These are phyloP conservation scores for Zaprionus lineosus DNA, from an alignment of 2,888 invertebrate genomes.

Conservation along the genomic window DNA sequence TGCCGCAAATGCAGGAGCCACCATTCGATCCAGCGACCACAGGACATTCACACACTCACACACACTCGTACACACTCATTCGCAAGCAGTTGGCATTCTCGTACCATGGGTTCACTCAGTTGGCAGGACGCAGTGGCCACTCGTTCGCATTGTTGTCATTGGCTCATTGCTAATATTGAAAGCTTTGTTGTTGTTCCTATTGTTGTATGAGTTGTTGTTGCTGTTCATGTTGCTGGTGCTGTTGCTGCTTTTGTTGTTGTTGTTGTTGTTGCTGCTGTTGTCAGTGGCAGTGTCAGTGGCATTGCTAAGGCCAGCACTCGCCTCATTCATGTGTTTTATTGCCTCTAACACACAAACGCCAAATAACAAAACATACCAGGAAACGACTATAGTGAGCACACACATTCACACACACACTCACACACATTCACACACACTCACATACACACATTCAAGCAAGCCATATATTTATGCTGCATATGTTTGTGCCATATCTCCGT, in stretches of 20 bases:
- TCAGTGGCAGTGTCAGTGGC: slow-evolving; percentile 57
- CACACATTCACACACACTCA: not conserved
- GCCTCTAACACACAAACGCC: slow-evolving; percentile 47
- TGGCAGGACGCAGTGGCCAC: slow-evolving; percentile 55
- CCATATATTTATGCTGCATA: slow-evolving; percentile 72
- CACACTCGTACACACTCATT: slow-evolving; percentile 3
- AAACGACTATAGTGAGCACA: too few species aligned
- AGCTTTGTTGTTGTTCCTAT: slow-evolving; percentile 49
- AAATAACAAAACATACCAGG: slow-evolving; percentile 49
- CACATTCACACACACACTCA: slow-evolving; percentile 12
- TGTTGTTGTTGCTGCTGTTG: slow-evolving; percentile 39
- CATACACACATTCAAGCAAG: slow-evolving; percentile 20
- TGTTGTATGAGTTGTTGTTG: too few species aligned
- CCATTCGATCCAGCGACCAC: slow-evolving; percentile 61
- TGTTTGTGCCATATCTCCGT: slow-evolving; percentile 70
- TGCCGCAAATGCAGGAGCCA: slow-evolving; percentile 43
- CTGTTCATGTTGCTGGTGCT: slow-evolving; percentile 17
- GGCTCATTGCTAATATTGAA: slow-evolving; percentile 73
- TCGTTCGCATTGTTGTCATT: slow-evolving; percentile 69
- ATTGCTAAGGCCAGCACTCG: slow-evolving; percentile 60
- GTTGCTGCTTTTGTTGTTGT: slow-evolving; percentile 2
- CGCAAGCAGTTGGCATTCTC: slow-evolving; percentile 38
- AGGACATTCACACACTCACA: slow-evolving; percentile 40
- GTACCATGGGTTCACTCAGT: slow-evolving; percentile 46
- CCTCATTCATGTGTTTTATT: slow-evolving; percentile 73